Conservation (phyloP, 2,888 invertebrate genomes). For the Diloba caeruleocephala region DNA sequence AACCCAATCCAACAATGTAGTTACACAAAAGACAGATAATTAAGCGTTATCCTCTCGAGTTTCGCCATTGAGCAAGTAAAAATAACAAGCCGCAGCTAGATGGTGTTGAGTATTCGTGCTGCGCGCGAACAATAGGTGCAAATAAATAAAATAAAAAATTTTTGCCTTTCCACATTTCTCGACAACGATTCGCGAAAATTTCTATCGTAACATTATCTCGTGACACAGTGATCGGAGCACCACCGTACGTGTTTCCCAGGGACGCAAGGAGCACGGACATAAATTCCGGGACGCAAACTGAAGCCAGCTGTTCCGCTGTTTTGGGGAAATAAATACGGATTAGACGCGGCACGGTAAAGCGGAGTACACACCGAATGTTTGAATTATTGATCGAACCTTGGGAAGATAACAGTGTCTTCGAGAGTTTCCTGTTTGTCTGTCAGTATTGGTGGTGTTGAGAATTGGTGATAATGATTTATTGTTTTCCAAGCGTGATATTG, state of each 20-base stretch:
- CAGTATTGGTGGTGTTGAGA: conserved; percentile 22
- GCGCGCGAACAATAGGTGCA: no score
- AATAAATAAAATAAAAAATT: no score
- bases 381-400: conserved; percentile 74
- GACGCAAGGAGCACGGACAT: conserved; percentile 75
- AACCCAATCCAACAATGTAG: no score
- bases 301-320: conserved; percentile 85
- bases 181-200: conserved; percentile 15
- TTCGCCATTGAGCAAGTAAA: no score
- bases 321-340: conserved; percentile 86
- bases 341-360: conserved; percentile 73
- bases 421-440: conserved; percentile 22
- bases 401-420: conserved; percentile 38
- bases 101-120: no score
- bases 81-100: no score
- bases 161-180: background rate
- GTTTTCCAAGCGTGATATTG: background rate
- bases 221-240: conserved; percentile 52
- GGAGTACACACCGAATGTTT: conserved; percentile 69
- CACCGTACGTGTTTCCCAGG: conserved; percentile 67
- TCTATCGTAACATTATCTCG: conserved; percentile 38
- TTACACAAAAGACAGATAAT: no score
- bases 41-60: no score
- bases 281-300: conserved; percentile 82
- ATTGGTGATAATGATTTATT: conserved; percentile 4